These are phyloP conservation scores for Ophion obscuratus DNA, from an alignment of 2,888 invertebrate species.

Conservation along the genomic window DNA sequence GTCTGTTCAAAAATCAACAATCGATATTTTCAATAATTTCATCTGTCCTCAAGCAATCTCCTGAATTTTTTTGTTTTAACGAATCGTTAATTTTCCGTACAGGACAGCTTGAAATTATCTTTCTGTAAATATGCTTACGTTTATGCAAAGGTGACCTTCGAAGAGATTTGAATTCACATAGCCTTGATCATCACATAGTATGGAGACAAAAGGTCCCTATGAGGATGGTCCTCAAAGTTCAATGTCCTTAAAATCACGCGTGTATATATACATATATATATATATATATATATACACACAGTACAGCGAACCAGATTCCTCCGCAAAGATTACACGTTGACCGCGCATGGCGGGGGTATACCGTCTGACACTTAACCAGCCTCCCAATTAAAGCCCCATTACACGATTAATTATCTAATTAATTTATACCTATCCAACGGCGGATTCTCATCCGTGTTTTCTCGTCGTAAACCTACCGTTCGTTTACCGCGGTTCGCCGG, in stretches of 20 bases:
- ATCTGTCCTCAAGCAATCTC: too few relatives aligned
- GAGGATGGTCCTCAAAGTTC: background rate
- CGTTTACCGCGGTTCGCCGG: slow-evolving; percentile 65
- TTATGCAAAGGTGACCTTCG: background rate
- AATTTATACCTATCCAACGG: slow-evolving; percentile 79
- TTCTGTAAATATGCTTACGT: too few relatives aligned
- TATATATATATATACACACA: too few relatives aligned
- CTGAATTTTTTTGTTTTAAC: too few relatives aligned
- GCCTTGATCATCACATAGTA: background rate
- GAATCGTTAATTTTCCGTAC: background rate
- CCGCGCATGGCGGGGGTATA: slow-evolving; percentile 20
- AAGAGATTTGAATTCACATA: background rate
- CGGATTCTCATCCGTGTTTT: slow-evolving; percentile 55
- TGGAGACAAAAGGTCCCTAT: background rate
- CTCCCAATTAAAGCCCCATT: slow-evolving; percentile 83
- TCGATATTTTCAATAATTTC: too few relatives aligned
- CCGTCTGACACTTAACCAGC: slow-evolving; percentile 82
- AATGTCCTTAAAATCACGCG: background rate
- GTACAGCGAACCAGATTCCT: slow-evolving; percentile 71
- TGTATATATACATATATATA: too few relatives aligned
- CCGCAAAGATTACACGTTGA: slow-evolving; percentile 71
- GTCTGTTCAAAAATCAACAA: too few relatives aligned
- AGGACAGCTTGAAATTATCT: background rate
- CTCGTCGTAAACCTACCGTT: slow-evolving; percentile 53
- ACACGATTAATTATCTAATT: slow-evolving; percentile 84